Evolutionary conservation across 1,140 invertebrate species (phyloP).

Genomic region (Helicoverpa armigera): DNA sequence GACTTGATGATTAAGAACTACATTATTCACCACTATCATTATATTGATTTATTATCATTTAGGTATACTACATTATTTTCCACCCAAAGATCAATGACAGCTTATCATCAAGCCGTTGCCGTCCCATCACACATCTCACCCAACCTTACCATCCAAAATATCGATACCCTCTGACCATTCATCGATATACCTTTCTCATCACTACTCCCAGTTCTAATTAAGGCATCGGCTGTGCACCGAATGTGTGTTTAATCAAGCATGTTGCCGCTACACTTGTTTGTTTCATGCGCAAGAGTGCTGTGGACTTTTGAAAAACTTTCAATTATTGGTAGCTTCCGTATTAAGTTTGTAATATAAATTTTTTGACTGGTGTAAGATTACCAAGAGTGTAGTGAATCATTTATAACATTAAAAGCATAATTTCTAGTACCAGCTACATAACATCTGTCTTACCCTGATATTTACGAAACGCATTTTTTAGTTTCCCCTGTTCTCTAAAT

Average conservation of each 20-base stretch:
- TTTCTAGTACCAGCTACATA: too few relatives aligned
- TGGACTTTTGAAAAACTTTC: conserved; percentile 52
- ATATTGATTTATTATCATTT: too few relatives aligned
- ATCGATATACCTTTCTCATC: conserved; percentile 51
- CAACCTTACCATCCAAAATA: not conserved
- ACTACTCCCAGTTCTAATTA: conserved; percentile 80
- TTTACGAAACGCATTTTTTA: too few relatives aligned
- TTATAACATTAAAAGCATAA: too few relatives aligned
- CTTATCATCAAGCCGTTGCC: too few relatives aligned
- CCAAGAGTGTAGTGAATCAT: too few relatives aligned
- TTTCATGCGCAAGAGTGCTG: conserved; percentile 64
- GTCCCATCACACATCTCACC: not conserved
- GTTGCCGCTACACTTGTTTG: conserved; percentile 71
- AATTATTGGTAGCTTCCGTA: conserved; percentile 52
- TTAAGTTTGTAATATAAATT: conserved; percentile 1
- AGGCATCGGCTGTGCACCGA: conserved; percentile 82
- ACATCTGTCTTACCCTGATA: too few relatives aligned
- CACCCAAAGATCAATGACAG: too few relatives aligned
- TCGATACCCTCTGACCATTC: conserved; percentile 2
- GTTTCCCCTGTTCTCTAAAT: too few relatives aligned
- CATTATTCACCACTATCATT: too few relatives aligned
- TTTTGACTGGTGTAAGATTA: not conserved
- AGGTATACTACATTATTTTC: too few relatives aligned
- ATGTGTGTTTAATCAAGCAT: conserved; percentile 84
- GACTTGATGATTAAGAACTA: too few relatives aligned